Base-by-base conservation (phyloP, 2,888 invertebrate species). In the Dorcus parallelipipedus region DNA sequence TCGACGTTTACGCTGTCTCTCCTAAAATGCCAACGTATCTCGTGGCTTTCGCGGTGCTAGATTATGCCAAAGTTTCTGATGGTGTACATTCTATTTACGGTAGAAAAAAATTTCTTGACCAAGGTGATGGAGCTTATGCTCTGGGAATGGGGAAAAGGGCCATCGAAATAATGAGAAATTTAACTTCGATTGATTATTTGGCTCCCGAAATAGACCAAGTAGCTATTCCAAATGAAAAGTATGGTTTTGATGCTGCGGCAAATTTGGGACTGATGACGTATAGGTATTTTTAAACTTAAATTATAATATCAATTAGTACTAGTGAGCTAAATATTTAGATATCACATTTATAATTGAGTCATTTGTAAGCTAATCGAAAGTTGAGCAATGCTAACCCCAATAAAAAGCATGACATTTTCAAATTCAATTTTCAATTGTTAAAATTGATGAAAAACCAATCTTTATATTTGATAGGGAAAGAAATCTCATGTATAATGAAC, bases 241-340 rank as follows among this genome's bases (percentile, higher is more conserved):
- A 94, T 74, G 83, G 84, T 50, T 87, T 90, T 63, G 91, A 91
- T 45, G 94, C 93, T 51, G 94, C 94, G 94, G 93, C 94, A 74
- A 95, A 95, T 74, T 95, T 94, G 93, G 95, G 94, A 6, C 80
- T 95, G 38, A 82, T 93, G 7, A 93, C 90, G 2, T 95, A 90
- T 78, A 85, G 53, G 58, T 52, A 58, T 33, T 33, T 33, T 33
- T 33, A 33, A 33, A 33, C 3, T 33, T 4, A 33, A 33, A 6
- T 33, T 33, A 6, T 33, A 33, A 33, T 33, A 0, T 33, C 6
- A 0, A 33, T 33, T 33, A 6, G 3, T 20, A 20, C 20, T 3
- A 20, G 20, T 20, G 20, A 20, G 20, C 3, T 20, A 3, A 2
- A 20, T 20, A 20, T 2, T 3, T 20, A 20, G 20, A 20, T 20